phyloP scores from a whole-genome alignment of 2,797 vertebrate genomes.

The Schizopygopsis pylzovi region DNA sequence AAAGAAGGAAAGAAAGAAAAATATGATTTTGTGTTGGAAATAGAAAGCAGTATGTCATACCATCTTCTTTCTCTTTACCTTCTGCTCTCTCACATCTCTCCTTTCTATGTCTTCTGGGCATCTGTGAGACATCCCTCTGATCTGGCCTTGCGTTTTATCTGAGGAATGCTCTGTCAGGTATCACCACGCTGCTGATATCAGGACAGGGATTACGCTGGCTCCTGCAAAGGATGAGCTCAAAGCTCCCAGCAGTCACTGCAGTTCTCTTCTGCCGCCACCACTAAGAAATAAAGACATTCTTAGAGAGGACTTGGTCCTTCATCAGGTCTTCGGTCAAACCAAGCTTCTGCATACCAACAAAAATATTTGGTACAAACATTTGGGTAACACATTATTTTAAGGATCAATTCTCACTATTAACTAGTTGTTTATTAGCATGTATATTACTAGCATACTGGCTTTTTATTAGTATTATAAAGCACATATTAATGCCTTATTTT shows the following conservation, averaged over 20 bases:
- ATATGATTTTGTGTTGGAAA: conserved; percentile 40
- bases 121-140: conserved; percentile 91
- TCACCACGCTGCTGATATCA: conserved; percentile 97
- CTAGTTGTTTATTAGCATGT: too few species aligned
- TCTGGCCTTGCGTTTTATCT: conserved; percentile 90
- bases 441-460: neutral
- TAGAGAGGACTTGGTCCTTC: conserved; percentile 2
- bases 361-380: neutral
- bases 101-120: conserved; percentile 58
- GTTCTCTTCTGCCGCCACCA: conserved; percentile 67
- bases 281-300: neutral
- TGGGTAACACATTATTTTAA: too few species aligned
- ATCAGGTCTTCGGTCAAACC: conserved; percentile 11
- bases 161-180: conserved; percentile 99
- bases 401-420: neutral
- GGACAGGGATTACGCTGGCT: conserved; percentile 91
- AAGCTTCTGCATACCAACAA: neutral
- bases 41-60: conserved; percentile 6
- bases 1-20: conserved; percentile 49
- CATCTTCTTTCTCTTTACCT: conserved; percentile 53
- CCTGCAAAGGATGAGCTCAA: conserved; percentile 91
- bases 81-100: conserved; percentile 59
- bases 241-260: conserved; percentile 79
- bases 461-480: too few species aligned
- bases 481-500: neutral